A percentile compares a stretch with the other conserved stretches of the same genome.
Conservation (phyloP, 2,113 vertebrate species). For the Phylloscopus trochiloides region DNA sequence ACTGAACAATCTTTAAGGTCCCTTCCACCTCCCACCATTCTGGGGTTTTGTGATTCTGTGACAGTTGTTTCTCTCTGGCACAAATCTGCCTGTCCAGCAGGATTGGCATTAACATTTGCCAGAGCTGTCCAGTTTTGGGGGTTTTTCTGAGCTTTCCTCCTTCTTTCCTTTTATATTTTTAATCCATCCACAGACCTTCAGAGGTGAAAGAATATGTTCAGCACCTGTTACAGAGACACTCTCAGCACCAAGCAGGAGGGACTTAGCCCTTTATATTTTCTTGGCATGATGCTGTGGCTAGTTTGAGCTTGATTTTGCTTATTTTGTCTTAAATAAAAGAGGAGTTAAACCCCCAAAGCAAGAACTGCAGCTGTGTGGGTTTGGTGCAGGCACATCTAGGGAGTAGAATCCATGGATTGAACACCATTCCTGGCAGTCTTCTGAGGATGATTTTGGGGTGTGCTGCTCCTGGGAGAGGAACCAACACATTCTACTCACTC, state of each 20-base stretch:
- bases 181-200: neutral
- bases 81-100: neutral
- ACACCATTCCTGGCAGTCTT: rapidly evolving
- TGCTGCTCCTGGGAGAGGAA: neutral
- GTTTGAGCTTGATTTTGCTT: neutral
- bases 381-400: neutral
- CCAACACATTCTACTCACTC: neutral
- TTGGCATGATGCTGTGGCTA: neutral
- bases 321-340: neutral
- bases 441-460: neutral
- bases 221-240: neutral
- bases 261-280: neutral
- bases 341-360: neutral
- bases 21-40: neutral
- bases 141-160: neutral
- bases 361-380: neutral
- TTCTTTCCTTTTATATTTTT: neutral
- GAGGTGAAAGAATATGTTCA: neutral
- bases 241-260: neutral
- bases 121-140: rapidly evolving
- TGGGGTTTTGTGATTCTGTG: neutral
- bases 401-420: rapidly evolving
- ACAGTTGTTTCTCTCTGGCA: neutral
- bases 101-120: neutral
- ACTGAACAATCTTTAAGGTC: neutral